Base-by-base conservation (phyloP, 2,888 invertebrate genomes). In the Boloria euphrosyne region DNA sequence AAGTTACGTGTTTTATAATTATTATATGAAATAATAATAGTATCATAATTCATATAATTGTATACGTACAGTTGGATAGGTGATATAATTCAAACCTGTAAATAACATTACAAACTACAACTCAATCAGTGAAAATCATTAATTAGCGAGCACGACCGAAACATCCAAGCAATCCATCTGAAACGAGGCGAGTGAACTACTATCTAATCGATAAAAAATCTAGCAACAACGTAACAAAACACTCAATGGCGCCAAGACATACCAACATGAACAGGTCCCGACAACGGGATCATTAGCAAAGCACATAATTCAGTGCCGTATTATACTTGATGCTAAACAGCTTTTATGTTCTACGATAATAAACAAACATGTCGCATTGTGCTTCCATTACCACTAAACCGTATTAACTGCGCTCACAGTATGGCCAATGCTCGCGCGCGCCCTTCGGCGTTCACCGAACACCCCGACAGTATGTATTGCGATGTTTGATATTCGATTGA, bases 401-500 rank as follows among this genome's bases (percentile, higher is more conserved):
- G 66, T 64, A 53, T 46, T 31, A 53, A 44, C 38, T 46, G 22
- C 63, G 51, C 46, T 38, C 49, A 16, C 66, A 43, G 14, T 1
- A 2, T 3, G 50, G 50, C 50, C 3, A 17, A 14, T 18, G 18
- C 55, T 43, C 43, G 43, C 47, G 22, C 4, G 10, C n/a, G 13
- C 27, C 7, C 27, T 22, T 13, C 31, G 17, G 16, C 14, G 31
- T 57, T 62, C 68, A 62, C 50, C 63, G 66, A 70, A 70, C 68
- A 52, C 47, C 67, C 69, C 49, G 71, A 67, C 76, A 70, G 73
- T 80, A 73, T 80, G 75, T 73, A 64, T 57, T 61, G 66, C 57
- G 55, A 66, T 70, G 78, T 74, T 76, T 75, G 79, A 80, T 78
- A 77, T 77, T 79, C 80, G 83, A 90, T 88, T 90, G 89, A 89